phyloP scores from a whole-genome alignment of 2,113 vertebrate genomes.

The Bucco capensis region DNA sequence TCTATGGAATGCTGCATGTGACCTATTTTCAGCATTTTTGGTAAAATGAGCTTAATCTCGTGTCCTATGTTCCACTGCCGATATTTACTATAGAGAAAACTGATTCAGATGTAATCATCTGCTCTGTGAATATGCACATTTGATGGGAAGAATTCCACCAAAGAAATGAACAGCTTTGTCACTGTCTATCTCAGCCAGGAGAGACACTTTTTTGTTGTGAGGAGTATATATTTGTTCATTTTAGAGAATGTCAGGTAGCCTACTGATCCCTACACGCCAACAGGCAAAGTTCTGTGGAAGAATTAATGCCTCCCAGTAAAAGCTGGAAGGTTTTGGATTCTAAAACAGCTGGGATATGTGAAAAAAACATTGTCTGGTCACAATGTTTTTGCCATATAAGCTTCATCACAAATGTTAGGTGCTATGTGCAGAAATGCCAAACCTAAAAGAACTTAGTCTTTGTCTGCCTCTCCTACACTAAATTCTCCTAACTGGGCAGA shows the following conservation, averaged over 20 bases:
- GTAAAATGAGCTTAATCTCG: not conserved
- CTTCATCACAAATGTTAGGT: not conserved
- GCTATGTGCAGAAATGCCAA: not conserved
- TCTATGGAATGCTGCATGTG: not conserved
- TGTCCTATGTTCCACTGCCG: not conserved
- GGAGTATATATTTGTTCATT: accelerated
- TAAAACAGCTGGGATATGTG: not conserved
- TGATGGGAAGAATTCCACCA: not conserved
- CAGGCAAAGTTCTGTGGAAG: not conserved
- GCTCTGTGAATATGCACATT: not conserved
- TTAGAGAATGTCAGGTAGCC: not conserved
- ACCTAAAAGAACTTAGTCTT: not conserved
- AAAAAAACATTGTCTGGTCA: not conserved
- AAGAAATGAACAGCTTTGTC: not conserved
- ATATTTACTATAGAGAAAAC: not conserved
- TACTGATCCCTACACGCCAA: not conserved
- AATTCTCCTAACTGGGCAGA: not conserved
- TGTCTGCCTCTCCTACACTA: not conserved
- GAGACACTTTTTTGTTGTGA: not conserved
- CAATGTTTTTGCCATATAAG: not conserved
- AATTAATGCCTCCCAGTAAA: not conserved
- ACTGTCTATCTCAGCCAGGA: not conserved
- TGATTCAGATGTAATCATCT: not conserved
- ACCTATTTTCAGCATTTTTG: not conserved
- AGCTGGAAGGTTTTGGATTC: not conserved